Conservation (phyloP, 2,888 invertebrate species). For the Alcis repandata region DNA sequence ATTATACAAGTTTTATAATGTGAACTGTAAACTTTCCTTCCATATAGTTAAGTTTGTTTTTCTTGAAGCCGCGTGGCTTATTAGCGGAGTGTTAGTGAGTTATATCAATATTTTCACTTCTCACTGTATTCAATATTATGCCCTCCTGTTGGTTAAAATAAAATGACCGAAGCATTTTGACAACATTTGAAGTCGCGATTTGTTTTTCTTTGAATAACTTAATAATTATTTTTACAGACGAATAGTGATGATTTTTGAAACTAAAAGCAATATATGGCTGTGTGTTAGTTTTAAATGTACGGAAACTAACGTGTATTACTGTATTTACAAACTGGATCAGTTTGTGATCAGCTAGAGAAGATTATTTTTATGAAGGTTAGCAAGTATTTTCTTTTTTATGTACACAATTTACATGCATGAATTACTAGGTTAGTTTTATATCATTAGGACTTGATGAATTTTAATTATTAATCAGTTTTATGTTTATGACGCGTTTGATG, state of each 20-base stretch:
- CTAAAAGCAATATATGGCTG: slow-evolving; percentile 32
- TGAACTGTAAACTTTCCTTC: no score
- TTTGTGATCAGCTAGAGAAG: not conserved
- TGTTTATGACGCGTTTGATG: no score
- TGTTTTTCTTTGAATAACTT: not conserved
- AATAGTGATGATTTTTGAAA: slow-evolving; percentile 24
- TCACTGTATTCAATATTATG: no score
- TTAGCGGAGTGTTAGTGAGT: no score
- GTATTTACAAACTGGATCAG: slow-evolving; percentile 9
- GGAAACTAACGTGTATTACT: slow-evolving; percentile 12
- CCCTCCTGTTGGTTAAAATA: no score
- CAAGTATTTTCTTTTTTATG: not conserved
- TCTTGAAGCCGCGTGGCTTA: no score
- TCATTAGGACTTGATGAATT: not conserved
- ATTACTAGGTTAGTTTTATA: not conserved
- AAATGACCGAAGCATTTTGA: no score
- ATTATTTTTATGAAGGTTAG: not conserved
- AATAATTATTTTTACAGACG: slow-evolving; percentile 1
- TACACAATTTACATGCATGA: not conserved
- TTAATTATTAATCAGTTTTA: no score
- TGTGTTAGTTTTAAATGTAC: slow-evolving; percentile 18
- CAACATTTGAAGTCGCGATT: not conserved
- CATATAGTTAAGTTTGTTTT: no score
- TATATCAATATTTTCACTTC: no score
- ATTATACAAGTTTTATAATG: no score